phyloP scores from a whole-genome alignment of 2,888 invertebrate genomes.

The Branchipolynoe longqiensis region DNA sequence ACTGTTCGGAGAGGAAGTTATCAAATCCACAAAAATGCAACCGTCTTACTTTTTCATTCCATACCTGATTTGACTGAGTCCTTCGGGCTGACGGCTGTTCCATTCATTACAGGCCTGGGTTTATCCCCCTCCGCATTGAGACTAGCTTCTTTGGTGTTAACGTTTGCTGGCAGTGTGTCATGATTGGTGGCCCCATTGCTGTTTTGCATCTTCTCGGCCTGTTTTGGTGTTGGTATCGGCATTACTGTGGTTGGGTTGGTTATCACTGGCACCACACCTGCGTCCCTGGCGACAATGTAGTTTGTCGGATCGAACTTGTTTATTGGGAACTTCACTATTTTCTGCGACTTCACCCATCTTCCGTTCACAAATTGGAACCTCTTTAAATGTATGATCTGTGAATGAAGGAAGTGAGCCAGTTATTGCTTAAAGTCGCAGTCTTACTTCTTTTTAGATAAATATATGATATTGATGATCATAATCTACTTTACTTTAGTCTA shows the following conservation, averaged over 20 bases:
- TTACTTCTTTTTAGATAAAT: too few species aligned
- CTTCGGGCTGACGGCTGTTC: conserved; percentile 23
- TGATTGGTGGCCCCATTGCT: conserved; percentile 61
- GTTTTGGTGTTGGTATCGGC: too few species aligned
- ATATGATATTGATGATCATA: too few species aligned
- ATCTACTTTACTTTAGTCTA: too few species aligned
- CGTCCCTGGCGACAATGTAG: conserved; percentile 88
- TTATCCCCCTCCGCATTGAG: conserved; percentile 27
- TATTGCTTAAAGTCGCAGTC: too few species aligned
- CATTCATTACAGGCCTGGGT: conserved; percentile 39
- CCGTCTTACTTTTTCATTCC: too few species aligned
- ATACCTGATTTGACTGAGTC: not conserved
- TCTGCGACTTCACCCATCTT: conserved; percentile 97
- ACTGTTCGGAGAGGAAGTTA: too few species aligned
- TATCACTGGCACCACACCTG: not conserved
- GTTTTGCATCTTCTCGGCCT: conserved; percentile 35
- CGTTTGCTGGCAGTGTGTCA: conserved; percentile 38
- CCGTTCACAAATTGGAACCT: conserved; percentile 94
- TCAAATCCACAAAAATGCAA: too few species aligned
- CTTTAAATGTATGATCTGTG: conserved; percentile 93
- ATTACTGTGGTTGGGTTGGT: conserved; percentile 16
- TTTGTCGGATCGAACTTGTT: conserved; percentile 92
- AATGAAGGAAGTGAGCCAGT: conserved; percentile 47
- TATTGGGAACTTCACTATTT: conserved; percentile 94
- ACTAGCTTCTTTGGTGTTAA: conserved; percentile 83